phyloP scores from a whole-genome alignment of 2,797 vertebrate genomes.

The Bovichtus variegatus region DNA sequence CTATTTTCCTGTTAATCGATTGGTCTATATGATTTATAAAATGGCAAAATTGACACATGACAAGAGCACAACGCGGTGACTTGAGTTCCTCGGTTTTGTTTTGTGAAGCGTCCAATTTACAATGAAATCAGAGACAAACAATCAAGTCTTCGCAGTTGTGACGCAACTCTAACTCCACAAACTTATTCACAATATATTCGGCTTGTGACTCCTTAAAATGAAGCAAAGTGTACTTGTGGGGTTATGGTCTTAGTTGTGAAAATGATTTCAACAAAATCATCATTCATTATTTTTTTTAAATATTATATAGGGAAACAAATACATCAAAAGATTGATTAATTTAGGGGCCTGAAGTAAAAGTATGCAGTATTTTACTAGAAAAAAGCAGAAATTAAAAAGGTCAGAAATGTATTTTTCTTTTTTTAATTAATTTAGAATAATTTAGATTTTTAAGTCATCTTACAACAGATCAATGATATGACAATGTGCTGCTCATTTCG shows the following conservation, averaged over 20 bases:
- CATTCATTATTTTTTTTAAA: too few species aligned
- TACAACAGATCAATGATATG: background rate
- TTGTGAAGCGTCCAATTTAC: background rate
- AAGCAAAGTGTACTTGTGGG: background rate
- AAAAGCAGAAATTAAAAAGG: background rate
- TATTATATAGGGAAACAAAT: too few species aligned
- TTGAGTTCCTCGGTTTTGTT: background rate
- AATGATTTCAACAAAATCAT: too few species aligned
- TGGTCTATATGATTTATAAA: background rate
- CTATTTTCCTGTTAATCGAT: background rate
- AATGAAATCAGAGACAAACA: background rate
- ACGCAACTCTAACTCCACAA: background rate
- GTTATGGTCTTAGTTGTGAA: too few species aligned
- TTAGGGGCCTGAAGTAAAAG: too few species aligned
- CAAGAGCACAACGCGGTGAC: background rate
- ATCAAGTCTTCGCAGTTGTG: background rate
- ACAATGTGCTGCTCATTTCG: background rate
- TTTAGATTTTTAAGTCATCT: too few species aligned
- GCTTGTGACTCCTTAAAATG: background rate
- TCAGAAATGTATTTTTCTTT: too few species aligned
- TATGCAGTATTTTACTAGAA: background rate
- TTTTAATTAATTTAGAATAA: too few species aligned
- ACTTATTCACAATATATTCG: background rate
- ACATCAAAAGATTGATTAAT: background rate
- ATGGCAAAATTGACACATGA: background rate